phyloP scores from a whole-genome alignment of 1,140 invertebrate genomes.

The Palaemon carinicauda region DNA sequence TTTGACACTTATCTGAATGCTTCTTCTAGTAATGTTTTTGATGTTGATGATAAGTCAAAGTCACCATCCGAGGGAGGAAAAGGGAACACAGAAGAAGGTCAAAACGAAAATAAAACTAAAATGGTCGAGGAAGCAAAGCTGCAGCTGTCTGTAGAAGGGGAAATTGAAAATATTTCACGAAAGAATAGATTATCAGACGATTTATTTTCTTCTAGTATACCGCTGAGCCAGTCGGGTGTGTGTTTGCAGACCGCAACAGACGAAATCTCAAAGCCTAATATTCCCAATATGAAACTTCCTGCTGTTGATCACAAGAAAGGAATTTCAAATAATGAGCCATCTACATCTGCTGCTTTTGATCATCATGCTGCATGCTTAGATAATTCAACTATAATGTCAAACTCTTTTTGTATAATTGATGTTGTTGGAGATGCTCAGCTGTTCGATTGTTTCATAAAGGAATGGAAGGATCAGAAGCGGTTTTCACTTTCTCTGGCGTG shows the following conservation, averaged over 20 bases:
- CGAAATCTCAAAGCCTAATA: no score
- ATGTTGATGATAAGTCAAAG: no score
- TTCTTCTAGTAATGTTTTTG: not conserved
- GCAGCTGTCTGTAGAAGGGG: no score
- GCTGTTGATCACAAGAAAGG: no score
- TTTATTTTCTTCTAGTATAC: not conserved
- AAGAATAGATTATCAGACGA: conserved; percentile 21
- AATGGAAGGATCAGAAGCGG: conserved; percentile 62
- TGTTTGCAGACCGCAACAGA: not conserved
- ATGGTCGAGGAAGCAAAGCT: not conserved
- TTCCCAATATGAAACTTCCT: no score
- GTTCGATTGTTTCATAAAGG: conserved; percentile 65
- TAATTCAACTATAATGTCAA: not conserved
- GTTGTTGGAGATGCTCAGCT: conserved; percentile 63
- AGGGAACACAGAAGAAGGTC: not conserved
- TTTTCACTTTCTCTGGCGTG: conserved; percentile 65
- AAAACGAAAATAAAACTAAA: not conserved
- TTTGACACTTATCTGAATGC: conserved; percentile 34
- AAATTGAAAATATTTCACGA: no score
- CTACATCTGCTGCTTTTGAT: not conserved
- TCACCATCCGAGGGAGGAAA: no score
- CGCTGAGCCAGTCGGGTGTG: not conserved
- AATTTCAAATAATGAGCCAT: no score
- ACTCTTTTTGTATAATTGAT: conserved; percentile 65
- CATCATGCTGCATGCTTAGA: not conserved